These are phyloP conservation scores for Mus minutoides DNA, from an alignment of 2,797 vertebrate species.

Conservation along the genomic window DNA sequence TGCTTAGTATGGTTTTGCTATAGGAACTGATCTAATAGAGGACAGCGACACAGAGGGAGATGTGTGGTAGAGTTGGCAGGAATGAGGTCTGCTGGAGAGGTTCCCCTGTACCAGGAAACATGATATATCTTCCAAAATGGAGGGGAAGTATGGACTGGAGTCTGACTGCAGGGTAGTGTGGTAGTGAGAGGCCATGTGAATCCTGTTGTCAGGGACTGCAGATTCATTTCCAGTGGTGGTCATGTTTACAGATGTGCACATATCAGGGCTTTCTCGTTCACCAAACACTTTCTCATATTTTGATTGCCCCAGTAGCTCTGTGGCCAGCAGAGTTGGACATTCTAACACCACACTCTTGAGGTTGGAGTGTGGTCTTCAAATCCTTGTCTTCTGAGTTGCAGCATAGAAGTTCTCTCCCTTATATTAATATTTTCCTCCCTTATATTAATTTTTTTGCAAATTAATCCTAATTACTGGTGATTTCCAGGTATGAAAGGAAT, in stretches of 20 bases:
- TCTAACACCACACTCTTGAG: constrained; percentile 7
- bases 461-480: constrained; percentile 36
- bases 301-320: neutral
- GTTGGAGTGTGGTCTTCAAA: neutral
- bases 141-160: neutral
- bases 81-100: neutral
- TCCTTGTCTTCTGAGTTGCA: neutral
- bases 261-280: neutral
- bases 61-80: neutral
- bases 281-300: neutral
- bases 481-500: constrained; percentile 37
- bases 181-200: neutral
- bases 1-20: neutral
- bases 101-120: neutral
- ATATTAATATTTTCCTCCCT: neutral
- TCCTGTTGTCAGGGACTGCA: constrained; percentile 2
- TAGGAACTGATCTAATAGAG: neutral
- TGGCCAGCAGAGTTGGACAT: neutral
- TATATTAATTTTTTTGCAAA: constrained; percentile 5
- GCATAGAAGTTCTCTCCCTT: neutral
- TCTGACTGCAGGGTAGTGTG: neutral
- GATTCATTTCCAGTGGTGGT: neutral
- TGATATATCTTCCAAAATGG: neutral
- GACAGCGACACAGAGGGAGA: neutral
- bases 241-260: neutral